phyloP scores from a whole-genome alignment of 2,113 vertebrate species.

The Sceloporus tristichus region DNA sequence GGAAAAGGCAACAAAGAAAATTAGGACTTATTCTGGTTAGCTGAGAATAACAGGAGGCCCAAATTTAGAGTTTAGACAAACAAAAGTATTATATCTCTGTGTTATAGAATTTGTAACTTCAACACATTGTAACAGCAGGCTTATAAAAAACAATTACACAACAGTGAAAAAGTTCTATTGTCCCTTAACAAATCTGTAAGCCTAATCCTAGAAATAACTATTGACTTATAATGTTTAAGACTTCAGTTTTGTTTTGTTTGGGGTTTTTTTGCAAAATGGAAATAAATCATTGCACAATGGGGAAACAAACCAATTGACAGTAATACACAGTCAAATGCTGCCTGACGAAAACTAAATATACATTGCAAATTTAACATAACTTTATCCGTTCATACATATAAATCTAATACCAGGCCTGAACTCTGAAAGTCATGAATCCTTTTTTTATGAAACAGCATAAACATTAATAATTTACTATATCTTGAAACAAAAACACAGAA shows the following conservation, averaged over 20 bases:
- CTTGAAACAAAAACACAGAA: not conserved
- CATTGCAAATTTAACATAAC: slow-evolving; percentile 20
- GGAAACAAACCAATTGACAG: slow-evolving; percentile 13
- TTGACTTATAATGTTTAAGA: slow-evolving; percentile 3
- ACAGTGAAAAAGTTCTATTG: not conserved
- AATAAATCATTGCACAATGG: slow-evolving; percentile 9
- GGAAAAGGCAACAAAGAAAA: not conserved
- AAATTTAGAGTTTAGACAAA: not conserved
- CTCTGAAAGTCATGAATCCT: slow-evolving; percentile 25
- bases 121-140: not conserved
- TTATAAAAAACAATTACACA: not conserved
- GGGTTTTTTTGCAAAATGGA: not conserved
- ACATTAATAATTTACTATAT: slow-evolving; percentile 16
- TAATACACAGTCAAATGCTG: not conserved
- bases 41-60: not conserved
- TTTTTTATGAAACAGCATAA: slow-evolving; percentile 1
- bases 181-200: not conserved
- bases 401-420: slow-evolving; percentile 28
- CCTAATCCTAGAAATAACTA: not conserved
- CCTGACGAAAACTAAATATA: slow-evolving; percentile 35
- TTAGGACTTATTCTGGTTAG: not conserved
- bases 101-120: not conserved
- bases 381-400: slow-evolving; percentile 34
- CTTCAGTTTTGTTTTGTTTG: not conserved
- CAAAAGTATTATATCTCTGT: not conserved